A percentile compares a stretch with the other conserved stretches of the same genome.
Evolutionary conservation across 1,140 invertebrate species (phyloP).

Genomic region (Whitmania pigra): DNA sequence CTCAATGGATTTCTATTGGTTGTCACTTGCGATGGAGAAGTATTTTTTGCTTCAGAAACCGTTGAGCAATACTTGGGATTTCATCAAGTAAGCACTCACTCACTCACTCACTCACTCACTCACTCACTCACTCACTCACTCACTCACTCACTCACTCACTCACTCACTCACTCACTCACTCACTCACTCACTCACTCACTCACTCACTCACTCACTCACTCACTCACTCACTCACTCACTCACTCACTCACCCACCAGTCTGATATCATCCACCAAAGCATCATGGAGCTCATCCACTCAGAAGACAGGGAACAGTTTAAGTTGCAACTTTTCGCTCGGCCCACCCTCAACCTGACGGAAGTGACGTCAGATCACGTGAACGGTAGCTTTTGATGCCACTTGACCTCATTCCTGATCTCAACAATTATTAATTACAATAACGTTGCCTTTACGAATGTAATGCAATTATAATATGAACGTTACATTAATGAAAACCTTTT

Average conservation of each 20-base stretch:
- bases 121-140: too few relatives aligned
- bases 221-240: too few relatives aligned
- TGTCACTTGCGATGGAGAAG: constrained; percentile 92
- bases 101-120: neutral
- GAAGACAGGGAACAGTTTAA: constrained; percentile 95
- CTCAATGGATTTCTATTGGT: constrained; percentile 97
- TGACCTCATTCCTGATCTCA: too few relatives aligned
- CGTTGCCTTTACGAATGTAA: too few relatives aligned
- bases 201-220: too few relatives aligned
- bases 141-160: too few relatives aligned
- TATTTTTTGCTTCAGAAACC: constrained; percentile 96
- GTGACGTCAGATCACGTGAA: constrained; percentile 57
- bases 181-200: too few relatives aligned
- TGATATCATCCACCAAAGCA: constrained; percentile 95
- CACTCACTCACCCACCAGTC: constrained; percentile 53
- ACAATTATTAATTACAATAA: too few relatives aligned
- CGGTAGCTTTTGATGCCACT: too few relatives aligned
- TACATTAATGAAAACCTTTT: too few relatives aligned
- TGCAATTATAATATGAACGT: too few relatives aligned
- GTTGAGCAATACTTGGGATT: constrained; percentile 99
- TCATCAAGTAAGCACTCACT: constrained; percentile 96
- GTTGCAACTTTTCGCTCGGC: constrained; percentile 54
- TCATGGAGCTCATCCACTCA: constrained; percentile 95
- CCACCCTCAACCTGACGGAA: constrained; percentile 53
- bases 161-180: too few relatives aligned